phyloP scores from a whole-genome alignment of 2,888 invertebrate species.

The Colletes collaris region DNA sequence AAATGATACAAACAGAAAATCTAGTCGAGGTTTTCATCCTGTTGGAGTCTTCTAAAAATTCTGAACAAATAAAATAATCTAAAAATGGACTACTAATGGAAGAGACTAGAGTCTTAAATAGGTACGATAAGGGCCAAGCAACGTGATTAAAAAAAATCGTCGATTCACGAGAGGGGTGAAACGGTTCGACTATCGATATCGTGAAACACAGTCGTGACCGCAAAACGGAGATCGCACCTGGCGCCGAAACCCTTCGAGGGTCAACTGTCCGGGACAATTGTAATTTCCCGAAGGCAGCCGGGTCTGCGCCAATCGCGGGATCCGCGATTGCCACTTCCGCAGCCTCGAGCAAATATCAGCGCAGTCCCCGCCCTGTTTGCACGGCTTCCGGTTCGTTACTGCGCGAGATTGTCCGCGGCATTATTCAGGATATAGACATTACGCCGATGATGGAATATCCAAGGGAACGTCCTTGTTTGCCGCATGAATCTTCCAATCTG shows the following conservation, averaged over 20 bases:
- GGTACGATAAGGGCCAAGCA: no score
- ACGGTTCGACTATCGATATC: neutral
- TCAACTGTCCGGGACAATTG: constrained; percentile 36
- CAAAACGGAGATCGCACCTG: constrained; percentile 30
- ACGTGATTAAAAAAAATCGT: no score
- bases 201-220: constrained; percentile 1
- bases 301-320: constrained; percentile 30
- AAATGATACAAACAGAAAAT: no score
- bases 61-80: no score
- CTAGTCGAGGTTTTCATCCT: no score
- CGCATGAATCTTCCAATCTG: constrained; percentile 37
- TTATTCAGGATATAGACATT: constrained; percentile 64
- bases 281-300: constrained; percentile 47
- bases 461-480: constrained; percentile 42
- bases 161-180: neutral
- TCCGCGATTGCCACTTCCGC: constrained; percentile 39
- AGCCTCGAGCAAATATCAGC: constrained; percentile 43
- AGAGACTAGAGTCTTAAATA: no score
- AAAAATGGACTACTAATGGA: no score
- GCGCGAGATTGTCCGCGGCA: constrained; percentile 56
- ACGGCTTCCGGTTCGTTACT: constrained; percentile 53
- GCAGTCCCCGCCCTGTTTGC: constrained; percentile 51
- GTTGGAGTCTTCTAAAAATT: no score
- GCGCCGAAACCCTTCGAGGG: constrained; percentile 14
- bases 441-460: constrained; percentile 59